Base-by-base conservation (phyloP, 2,797 vertebrate genomes). In the Urophycis tenuis region DNA sequence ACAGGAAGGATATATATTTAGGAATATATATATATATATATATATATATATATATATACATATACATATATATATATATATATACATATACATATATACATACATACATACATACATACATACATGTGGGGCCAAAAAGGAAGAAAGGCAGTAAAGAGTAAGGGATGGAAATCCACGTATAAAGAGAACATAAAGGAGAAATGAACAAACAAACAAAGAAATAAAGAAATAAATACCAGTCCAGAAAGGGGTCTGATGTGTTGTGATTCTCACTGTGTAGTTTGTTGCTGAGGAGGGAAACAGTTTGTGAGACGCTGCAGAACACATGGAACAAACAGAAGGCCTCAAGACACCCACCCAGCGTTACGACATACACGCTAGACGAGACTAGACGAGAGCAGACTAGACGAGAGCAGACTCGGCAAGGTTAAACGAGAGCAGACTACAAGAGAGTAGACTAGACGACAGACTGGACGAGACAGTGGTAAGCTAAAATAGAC, bases 261-360 rank as follows among this genome's bases (percentile, higher is more conserved):
- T 91, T 91, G 89, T 93, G 92, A 92, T 86, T 91, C 89, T 93
- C 92, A 93, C 92, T 93, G 92, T 92, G 90, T 91, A 94, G 93
- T 91, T 93, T 94, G 90, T 93, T 91, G 89, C 94, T 94, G 93
- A 93, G 92, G 92, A 94, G 91, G 92, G 91, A 94, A 93, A 94
- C 89, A 94, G 88, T 89, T 91, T 83, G 89, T 93, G 91, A 91
- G 80, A 86, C 5, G n/a, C 53, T 64, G 53, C 85, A 88, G 79
- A 90, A 91, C 85, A 88, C 79, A 79, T 78, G 82, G 81, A 88
- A 84, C 67, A 70, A 31, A 70, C 19, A 53, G 49, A 53, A 53
- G 4, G n/a, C 53, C 53, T 64, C 53, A 64, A 22, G 22, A 31
- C 64, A 69, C 14, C 64, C 10, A 29, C 30, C 25, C n/a, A 25